Evolutionary conservation across 1,140 invertebrate genomes (phyloP), one percentile per base, ranked within the genome.

Genomic region (Paracyclopina nana): DNA sequence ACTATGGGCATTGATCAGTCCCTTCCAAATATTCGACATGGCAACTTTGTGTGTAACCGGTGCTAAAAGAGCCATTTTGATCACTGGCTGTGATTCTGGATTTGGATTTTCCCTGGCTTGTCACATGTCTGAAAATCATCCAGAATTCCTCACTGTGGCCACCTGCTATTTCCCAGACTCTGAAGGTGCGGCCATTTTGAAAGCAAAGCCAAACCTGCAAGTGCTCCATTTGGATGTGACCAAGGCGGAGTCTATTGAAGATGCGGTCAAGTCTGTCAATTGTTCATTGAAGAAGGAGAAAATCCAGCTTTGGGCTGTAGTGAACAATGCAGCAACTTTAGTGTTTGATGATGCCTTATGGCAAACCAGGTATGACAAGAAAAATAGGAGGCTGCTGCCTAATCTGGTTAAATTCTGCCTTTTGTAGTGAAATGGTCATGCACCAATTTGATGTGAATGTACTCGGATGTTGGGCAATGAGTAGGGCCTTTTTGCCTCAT

Each of bases 51-150:
- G n/a, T n/a, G n/a, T n/a, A n/a, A n/a, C n/a, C n/a, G n/a, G n/a
- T n/a, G n/a, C n/a, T 2, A 38, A 38, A 45, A 45, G 24, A 12
- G 27, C 31, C 4, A 45, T 43, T 27, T 52, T 43, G 4, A 52
- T 52, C 11, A 52, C 38, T 5, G 50, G 50, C 27, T 52, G 50
- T 44, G 50, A 52, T 27, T 52, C 50, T 4, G 50, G 50, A 27
- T 52, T 46, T 24, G 50, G 50, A 4, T 50, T 24, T 29, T 52
- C 50, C 25, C 27, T 52, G 22, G 50, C 50, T 2, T 14, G 43
- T 11, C 45, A 44, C 43, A n/a, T n/a, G n/a, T 22, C 24, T 30
- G 50, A 22, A 11, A 20, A 18, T 22, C 42, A 27, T 18, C 24
- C 20, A 18, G 50, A 22, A n/a, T 42, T 18, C 2, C 27, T 16